Conservation (phyloP, 2,113 vertebrate species). For the Sebastes schlegelii region DNA sequence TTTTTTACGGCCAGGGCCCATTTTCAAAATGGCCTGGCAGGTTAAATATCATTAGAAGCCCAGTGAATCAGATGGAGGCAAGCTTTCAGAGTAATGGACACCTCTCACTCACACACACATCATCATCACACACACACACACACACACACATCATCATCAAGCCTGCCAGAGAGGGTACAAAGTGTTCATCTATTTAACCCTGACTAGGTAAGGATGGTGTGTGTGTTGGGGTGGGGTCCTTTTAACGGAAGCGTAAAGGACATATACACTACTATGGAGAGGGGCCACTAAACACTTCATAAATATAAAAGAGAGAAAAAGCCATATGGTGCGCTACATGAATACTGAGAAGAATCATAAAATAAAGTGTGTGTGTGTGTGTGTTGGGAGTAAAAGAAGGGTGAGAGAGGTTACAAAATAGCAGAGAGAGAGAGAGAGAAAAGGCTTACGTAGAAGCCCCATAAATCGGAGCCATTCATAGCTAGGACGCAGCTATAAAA, state of each 20-base stretch:
- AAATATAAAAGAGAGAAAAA: conserved; percentile 44
- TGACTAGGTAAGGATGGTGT: neutral
- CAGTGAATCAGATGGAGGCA: conserved; percentile 50
- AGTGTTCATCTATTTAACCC: conserved; percentile 35
- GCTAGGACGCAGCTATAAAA: conserved; percentile 10
- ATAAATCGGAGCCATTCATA: conserved; percentile 48
- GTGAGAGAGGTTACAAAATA: conserved; percentile 17
- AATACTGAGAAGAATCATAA: conserved; percentile 48
- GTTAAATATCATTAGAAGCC: conserved; percentile 58
- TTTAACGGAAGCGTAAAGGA: conserved; percentile 47
- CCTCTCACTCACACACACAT: neutral
- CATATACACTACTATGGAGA: conserved; percentile 24
- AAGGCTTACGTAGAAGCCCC: conserved; percentile 15
- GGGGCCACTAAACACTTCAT: conserved; percentile 38
- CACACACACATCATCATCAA: conserved; percentile 11
- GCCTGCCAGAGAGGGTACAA: neutral
- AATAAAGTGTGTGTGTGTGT: conserved; percentile 9
- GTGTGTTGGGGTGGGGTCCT: neutral
- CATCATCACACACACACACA: neutral
- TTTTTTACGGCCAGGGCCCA: conserved; percentile 28
- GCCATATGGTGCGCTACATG: conserved; percentile 22
- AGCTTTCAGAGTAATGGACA: conserved; percentile 61
- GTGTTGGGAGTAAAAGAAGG: neutral
- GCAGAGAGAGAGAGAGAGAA: conserved; percentile 15
- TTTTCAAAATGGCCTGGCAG: conserved; percentile 54